Percentiles rank a stretch among this genome's conserved stretches.
Conservation (phyloP, 1,140 invertebrate species). For the Dryas iulia region DNA sequence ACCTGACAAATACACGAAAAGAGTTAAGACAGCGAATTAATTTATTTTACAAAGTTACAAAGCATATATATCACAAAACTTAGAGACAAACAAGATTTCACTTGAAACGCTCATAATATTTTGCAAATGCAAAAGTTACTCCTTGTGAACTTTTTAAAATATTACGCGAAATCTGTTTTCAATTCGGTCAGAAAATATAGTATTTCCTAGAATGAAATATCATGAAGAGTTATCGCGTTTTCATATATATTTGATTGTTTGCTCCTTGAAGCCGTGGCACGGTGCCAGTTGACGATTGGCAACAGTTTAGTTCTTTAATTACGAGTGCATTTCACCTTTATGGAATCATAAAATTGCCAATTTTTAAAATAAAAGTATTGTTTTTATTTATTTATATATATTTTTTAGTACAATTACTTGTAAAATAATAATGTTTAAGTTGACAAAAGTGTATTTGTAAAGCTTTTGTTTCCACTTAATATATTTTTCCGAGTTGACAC, state of each 20-base stretch:
- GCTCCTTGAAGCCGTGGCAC: slow-evolving; percentile 26
- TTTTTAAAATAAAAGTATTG: too few relatives aligned
- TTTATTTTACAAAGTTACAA: too few relatives aligned
- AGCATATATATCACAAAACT: not conserved
- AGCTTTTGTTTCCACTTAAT: too few relatives aligned
- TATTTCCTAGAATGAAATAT: not conserved
- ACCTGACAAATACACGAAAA: too few relatives aligned
- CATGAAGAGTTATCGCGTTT: not conserved
- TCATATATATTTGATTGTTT: slow-evolving; percentile 32
- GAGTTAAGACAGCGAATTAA: too few relatives aligned
- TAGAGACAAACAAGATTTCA: not conserved
- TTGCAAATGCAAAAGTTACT: not conserved
- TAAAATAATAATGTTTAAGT: too few relatives aligned
- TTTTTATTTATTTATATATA: too few relatives aligned
- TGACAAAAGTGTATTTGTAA: too few relatives aligned
- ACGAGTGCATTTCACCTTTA: slow-evolving; percentile 31
- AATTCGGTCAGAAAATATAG: slow-evolving; percentile 4
- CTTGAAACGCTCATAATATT: not conserved
- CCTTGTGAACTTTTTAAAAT: not conserved
- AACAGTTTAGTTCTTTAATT: slow-evolving; percentile 39
- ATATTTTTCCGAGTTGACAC: too few relatives aligned
- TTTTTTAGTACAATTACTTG: too few relatives aligned
- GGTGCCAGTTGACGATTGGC: slow-evolving; percentile 33
- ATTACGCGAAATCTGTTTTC: not conserved
- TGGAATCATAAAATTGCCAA: slow-evolving; percentile 24